Evolutionary conservation across 2,113 vertebrate species (phyloP).

Genomic region (Verasper variegatus): DNA sequence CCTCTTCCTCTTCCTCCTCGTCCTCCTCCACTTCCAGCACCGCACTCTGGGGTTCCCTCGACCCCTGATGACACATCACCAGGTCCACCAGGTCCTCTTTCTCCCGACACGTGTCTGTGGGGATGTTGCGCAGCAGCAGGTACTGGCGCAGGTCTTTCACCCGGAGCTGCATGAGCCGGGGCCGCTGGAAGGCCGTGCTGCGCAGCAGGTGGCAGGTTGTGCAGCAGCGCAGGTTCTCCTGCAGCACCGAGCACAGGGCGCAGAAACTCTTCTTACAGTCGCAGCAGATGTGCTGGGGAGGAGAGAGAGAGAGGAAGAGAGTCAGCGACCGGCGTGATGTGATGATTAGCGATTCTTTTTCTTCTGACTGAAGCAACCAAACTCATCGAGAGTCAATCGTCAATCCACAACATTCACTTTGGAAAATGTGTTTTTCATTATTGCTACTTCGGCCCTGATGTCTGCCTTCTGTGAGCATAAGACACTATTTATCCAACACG

Average conservation of each 20-base stretch:
- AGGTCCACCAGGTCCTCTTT: conserved; percentile 97
- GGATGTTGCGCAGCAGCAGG: conserved; percentile 92
- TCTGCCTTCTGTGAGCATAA: conserved; percentile 16
- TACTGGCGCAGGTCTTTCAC: conserved; percentile 97
- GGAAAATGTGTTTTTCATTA: neutral
- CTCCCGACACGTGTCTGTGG: conserved; percentile 93
- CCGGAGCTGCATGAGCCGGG: conserved; percentile 92
- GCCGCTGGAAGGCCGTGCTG: conserved; percentile 92
- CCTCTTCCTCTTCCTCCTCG: conserved; percentile 64
- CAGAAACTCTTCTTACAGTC: conserved; percentile 98
- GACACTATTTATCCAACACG: conserved; percentile 15
- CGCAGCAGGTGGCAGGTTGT: conserved; percentile 91
- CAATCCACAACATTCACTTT: neutral
- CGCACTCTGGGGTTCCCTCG: conserved; percentile 57
- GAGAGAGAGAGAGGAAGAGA: conserved; percentile 5
- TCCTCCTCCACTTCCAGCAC: conserved; percentile 69
- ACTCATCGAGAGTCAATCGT: neutral
- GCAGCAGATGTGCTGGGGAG: conserved; percentile 89
- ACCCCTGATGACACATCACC: conserved; percentile 89
- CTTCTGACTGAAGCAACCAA: conserved; percentile 6
- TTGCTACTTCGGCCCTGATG: conserved; percentile 8
- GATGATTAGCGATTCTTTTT: conserved; percentile 35
- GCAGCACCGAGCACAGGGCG: conserved; percentile 90
- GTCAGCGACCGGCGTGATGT: neutral
- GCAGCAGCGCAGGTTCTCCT: conserved; percentile 92